Conservation (phyloP, 2,888 invertebrate genomes). For the Halictus ligatus region DNA sequence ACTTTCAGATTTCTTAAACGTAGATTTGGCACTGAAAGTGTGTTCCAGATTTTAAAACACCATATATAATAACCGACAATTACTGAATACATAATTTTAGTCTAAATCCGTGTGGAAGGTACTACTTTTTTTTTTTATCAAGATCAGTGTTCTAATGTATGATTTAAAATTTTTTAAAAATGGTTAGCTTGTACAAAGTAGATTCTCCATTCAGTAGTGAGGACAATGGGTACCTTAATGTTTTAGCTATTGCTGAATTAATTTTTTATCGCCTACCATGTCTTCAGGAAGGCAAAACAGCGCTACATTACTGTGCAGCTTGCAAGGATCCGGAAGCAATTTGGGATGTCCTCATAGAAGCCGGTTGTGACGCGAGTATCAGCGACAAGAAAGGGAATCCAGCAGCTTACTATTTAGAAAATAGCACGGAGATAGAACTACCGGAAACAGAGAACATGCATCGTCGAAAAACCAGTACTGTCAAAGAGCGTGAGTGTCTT, state of each 20-base stretch:
- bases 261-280: conserved; percentile 16
- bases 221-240: not conserved
- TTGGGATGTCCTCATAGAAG: conserved; percentile 87
- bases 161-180: too few relatives aligned
- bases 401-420: conserved; percentile 86
- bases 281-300: conserved; percentile 88
- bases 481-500: conserved; percentile 78
- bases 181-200: too few relatives aligned
- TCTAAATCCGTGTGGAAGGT: too few relatives aligned
- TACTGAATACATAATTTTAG: too few relatives aligned
- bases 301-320: conserved; percentile 89
- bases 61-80: too few relatives aligned
- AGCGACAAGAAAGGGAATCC: conserved; percentile 87
- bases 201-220: not conserved
- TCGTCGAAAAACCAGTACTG: conserved; percentile 68
- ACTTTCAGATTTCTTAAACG: too few relatives aligned
- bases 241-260: not conserved
- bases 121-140: too few relatives aligned
- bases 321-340: conserved; percentile 86
- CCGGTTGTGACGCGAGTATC: conserved; percentile 88
- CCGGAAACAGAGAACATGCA: conserved; percentile 82
- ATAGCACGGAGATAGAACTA: conserved; percentile 86
- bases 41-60: too few relatives aligned
- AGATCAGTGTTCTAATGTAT: too few relatives aligned
- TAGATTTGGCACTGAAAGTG: too few relatives aligned